Evolutionary conservation across 2,888 invertebrate genomes (phyloP), one percentile per base, ranked within the genome.

Genomic region (Idaea biselata): DNA sequence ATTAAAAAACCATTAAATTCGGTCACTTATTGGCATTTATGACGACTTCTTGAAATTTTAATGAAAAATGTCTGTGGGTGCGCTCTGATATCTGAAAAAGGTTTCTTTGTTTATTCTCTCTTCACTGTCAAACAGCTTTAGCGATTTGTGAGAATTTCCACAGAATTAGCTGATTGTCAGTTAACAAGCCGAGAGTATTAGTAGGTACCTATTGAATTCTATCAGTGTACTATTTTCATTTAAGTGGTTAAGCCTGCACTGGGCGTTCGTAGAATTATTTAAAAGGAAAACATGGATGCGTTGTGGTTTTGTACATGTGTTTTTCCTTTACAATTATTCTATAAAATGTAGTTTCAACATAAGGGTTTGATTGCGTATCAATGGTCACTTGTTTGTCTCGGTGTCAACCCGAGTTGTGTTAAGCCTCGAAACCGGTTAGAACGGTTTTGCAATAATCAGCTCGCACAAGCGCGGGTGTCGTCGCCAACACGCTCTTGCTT

Each of bases 361-460:
- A 61, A 67, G 61, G 63, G 11, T 66, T 66, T 64, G 63, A 68
- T 63, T 61, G 58, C 58, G 59, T 60, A 57, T 58, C 25, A 58
- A 53, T 61, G 63, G 44, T 58, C 18, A 62, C 60, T 55, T 60
- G 60, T 65, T 63, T 25, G 63, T 65, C 61, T 60, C 59, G 60
- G 61, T 58, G 64, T 63, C 44, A 63, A 63, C 62, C 60, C 58
- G 54, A 59, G 58, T 31, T 63, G 53, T 60, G 14, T 16, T 61
- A 55, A 64, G 62, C 60, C 59, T 31, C n/a, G 2, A 32, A 66
- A 67, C 68, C 62, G 55, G 68, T 64, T 59, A 6, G 60, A 62
- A 62, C 56, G 58, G 58, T 61, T 68, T 68, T 64, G 66, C 65
- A 69, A 60, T 58, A 63, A 60, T 66, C 64, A 62, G 66, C 64